Percentiles rank a stretch among this genome's conserved stretches.
phyloP scores from a whole-genome alignment of 2,888 invertebrate genomes.

The Troides aeacus region DNA sequence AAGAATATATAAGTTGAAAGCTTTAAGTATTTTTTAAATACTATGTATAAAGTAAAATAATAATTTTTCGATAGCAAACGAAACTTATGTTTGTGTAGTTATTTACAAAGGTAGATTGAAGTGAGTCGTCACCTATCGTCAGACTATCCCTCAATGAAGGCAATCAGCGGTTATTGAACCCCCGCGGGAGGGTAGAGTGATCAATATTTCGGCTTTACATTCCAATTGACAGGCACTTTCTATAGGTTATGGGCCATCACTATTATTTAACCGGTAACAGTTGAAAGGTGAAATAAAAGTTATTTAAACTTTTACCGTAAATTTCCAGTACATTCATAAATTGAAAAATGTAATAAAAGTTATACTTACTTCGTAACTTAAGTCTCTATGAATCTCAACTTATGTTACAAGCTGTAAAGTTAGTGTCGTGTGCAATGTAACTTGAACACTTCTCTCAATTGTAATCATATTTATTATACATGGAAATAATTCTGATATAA shows the following conservation, averaged over 20 bases:
- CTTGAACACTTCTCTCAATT: too few relatives aligned
- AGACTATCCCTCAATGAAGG: slow-evolving; percentile 51
- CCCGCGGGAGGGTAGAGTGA: slow-evolving; percentile 40
- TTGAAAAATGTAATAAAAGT: too few relatives aligned
- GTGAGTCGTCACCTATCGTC: slow-evolving; percentile 40
- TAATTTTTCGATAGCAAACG: background rate
- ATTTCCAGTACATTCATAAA: background rate
- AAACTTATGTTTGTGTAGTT: slow-evolving; percentile 9
- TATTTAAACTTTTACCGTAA: background rate
- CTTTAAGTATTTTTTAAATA: too few relatives aligned
- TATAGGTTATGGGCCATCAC: slow-evolving; percentile 42
- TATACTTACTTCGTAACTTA: too few relatives aligned
- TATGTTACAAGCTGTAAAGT: too few relatives aligned
- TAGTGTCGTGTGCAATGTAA: too few relatives aligned
- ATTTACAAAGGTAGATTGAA: slow-evolving; percentile 27
- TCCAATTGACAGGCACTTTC: slow-evolving; percentile 49
- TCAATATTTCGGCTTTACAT: slow-evolving; percentile 66
- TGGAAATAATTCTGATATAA: too few relatives aligned
- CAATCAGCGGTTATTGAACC: slow-evolving; percentile 61
- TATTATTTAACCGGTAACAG: slow-evolving; percentile 31
- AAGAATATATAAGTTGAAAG: too few relatives aligned
- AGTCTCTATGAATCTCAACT: too few relatives aligned
- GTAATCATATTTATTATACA: too few relatives aligned
- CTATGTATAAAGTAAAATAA: too few relatives aligned
- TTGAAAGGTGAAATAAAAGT: background rate